Evolutionary conservation across 2,113 vertebrate genomes (phyloP).

Genomic region (Odocoileus hemionus): DNA sequence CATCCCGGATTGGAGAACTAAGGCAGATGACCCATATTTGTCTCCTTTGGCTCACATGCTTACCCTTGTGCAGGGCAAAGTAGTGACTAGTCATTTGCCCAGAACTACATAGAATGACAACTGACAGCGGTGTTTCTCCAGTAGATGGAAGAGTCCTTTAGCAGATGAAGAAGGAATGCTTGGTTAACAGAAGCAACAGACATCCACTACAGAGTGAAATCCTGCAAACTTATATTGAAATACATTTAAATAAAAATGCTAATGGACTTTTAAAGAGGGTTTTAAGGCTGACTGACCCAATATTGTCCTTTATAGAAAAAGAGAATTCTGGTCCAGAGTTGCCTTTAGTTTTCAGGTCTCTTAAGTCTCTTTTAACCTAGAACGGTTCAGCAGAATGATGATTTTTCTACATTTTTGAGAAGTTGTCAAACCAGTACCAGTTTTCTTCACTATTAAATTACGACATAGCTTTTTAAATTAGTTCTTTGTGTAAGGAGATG

Average conservation of each 20-base stretch:
- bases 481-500: not conserved
- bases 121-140: not conserved
- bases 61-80: not conserved
- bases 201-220: not conserved
- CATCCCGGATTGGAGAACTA: not conserved
- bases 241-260: not conserved
- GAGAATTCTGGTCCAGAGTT: not conserved
- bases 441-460: not conserved
- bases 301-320: not conserved
- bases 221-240: not conserved
- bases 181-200: not conserved
- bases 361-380: not conserved
- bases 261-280: not conserved
- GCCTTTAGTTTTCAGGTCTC: not conserved
- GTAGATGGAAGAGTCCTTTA: not conserved
- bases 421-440: not conserved
- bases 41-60: not conserved
- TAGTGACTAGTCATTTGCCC: not conserved
- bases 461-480: not conserved
- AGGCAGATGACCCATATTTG: not conserved
- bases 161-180: not conserved
- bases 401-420: not conserved
- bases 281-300: not conserved
- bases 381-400: not conserved
- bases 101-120: not conserved